phyloP scores from a whole-genome alignment of 2,888 invertebrate genomes.

The Limnephilus rhombicus region DNA sequence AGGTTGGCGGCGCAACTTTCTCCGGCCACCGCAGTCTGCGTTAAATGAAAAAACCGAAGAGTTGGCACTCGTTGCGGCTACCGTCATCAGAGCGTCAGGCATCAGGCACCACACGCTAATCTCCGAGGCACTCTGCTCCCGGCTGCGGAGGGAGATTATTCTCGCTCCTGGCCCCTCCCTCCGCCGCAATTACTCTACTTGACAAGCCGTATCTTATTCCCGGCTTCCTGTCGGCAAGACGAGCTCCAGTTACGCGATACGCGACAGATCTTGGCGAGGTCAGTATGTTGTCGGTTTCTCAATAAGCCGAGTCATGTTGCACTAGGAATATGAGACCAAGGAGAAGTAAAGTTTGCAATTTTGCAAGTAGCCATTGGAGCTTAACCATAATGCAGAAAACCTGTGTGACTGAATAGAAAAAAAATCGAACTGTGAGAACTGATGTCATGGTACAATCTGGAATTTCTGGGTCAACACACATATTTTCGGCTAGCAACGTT shows the following conservation, averaged over 20 bases:
- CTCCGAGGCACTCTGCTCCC: not conserved
- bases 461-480: not conserved
- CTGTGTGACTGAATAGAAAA: not conserved
- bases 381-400: too few relatives aligned
- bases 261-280: not conserved
- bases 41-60: not conserved
- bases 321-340: not conserved
- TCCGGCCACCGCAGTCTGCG: not conserved
- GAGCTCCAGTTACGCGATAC: not conserved
- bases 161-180: not conserved
- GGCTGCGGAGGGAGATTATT: not conserved
- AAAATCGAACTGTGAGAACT: not conserved
- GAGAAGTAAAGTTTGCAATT: not conserved
- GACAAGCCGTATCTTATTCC: not conserved
- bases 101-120: not conserved
- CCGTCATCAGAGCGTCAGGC: not conserved
- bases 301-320: not conserved
- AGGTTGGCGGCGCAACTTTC: slow-evolving; percentile 19
- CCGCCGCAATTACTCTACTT: not conserved
- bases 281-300: not conserved
- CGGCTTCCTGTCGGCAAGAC: not conserved
- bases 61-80: not conserved
- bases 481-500: not conserved
- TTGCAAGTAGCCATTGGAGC: not conserved
- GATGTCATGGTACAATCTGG: not conserved